phyloP scores from a whole-genome alignment of 2,797 vertebrate genomes.

The Melanotaenia boesemani region DNA sequence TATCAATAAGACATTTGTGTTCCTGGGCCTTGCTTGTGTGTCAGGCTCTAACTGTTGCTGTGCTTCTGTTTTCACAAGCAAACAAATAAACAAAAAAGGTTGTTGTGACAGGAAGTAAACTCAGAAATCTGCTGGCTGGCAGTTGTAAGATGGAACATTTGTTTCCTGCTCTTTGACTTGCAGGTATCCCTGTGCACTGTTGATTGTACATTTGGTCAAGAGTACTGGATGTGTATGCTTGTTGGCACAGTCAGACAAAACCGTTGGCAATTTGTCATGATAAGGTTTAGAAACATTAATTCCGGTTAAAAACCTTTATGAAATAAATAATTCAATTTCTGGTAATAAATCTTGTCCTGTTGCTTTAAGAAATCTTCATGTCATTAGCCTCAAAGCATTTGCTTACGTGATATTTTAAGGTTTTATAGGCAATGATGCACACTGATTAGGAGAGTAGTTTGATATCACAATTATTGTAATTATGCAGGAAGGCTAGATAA shows the following conservation, averaged over 20 bases:
- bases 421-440: too few relatives aligned
- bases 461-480: too few relatives aligned
- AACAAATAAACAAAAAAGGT: conserved; percentile 44
- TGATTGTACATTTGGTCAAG: conserved; percentile 12
- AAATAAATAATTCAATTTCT: not conserved
- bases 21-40: conserved; percentile 20
- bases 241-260: conserved; percentile 48
- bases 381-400: too few relatives aligned
- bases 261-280: conserved; percentile 1
- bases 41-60: conserved; percentile 38
- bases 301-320: conserved; percentile 7
- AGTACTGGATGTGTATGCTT: conserved; percentile 25
- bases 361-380: conserved; percentile 1
- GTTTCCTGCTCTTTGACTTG: conserved; percentile 13
- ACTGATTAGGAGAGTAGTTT: too few relatives aligned
- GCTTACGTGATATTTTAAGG: too few relatives aligned
- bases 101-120: conserved; percentile 62
- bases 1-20: conserved; percentile 14
- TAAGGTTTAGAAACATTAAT: conserved; percentile 30
- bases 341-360: not conserved
- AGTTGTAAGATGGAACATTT: conserved; percentile 37
- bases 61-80: conserved; percentile 56
- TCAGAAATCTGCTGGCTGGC: conserved; percentile 57
- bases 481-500: not conserved
- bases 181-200: not conserved